Percentiles rank a stretch among this genome's conserved stretches.
phyloP scores from a whole-genome alignment of 2,888 invertebrate species.

The Brachyptera risi region DNA sequence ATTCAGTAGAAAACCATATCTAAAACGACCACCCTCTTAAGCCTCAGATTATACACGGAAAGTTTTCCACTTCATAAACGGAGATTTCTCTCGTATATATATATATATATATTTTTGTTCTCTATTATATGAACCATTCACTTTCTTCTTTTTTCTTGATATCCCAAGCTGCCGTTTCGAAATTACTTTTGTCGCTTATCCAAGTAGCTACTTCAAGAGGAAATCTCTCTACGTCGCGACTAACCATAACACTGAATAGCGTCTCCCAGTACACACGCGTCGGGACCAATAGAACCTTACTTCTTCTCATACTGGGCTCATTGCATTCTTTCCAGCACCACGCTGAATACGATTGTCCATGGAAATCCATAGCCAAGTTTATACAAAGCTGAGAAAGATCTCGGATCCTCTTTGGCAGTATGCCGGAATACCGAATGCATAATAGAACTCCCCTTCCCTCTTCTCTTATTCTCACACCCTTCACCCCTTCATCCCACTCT shows the following conservation, averaged over 20 bases:
- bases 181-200: constrained; percentile 24
- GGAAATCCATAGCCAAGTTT: constrained; percentile 1
- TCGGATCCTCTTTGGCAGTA: background rate
- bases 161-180: constrained; percentile 19
- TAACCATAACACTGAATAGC: background rate
- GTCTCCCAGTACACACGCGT: constrained; percentile 5
- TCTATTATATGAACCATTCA: constrained; percentile 2
- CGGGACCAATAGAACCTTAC: background rate
- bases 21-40: constrained; percentile 6
- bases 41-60: constrained; percentile 23
- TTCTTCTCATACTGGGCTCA: background rate
- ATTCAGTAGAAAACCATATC: background rate
- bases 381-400: constrained; percentile 8
- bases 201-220: constrained; percentile 16
- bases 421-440: background rate
- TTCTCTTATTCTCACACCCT: too few relatives aligned
- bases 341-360: constrained; percentile 2
- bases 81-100: constrained; percentile 20
- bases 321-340: background rate
- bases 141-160: constrained; percentile 11
- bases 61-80: constrained; percentile 29
- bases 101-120: too few relatives aligned
- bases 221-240: background rate
- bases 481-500: too few relatives aligned
- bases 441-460: too few relatives aligned